Evolutionary conservation across 2,113 vertebrate species (phyloP).

Genomic region (Crypturellus undulatus): DNA sequence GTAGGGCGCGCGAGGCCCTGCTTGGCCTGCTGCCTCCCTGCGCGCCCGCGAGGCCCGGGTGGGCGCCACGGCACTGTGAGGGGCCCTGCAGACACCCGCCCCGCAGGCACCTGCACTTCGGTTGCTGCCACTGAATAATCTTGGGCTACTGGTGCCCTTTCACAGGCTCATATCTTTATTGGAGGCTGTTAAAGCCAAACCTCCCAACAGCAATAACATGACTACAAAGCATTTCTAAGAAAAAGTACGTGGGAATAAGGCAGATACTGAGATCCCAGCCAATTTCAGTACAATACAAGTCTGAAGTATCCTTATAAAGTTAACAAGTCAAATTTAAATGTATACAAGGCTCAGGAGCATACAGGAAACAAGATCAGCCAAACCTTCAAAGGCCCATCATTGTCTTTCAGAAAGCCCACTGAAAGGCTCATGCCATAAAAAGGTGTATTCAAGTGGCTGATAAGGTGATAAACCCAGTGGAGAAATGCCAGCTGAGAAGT

Average conservation of each 20-base stretch:
- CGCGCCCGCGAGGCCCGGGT: rapidly evolving
- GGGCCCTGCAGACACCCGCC: not conserved
- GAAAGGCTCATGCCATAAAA: slow-evolving; percentile 33
- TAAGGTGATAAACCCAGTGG: not conserved
- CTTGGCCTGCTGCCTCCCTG: not conserved
- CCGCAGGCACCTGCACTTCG: slow-evolving; percentile 43
- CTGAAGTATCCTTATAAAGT: slow-evolving; percentile 73
- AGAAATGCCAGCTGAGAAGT: not conserved
- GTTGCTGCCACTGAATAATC: slow-evolving; percentile 27
- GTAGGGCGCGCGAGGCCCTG: not conserved
- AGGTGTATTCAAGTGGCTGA: slow-evolving; percentile 44
- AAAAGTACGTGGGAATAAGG: slow-evolving; percentile 91
- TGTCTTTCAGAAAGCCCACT: slow-evolving; percentile 52
- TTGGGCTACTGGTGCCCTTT: slow-evolving; percentile 49
- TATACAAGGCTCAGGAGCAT: slow-evolving; percentile 54
- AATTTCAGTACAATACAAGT: slow-evolving; percentile 75
- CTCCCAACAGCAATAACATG: slow-evolving; percentile 83
- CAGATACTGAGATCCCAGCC: slow-evolving; percentile 86
- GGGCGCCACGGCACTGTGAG: not conserved
- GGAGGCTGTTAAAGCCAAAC: slow-evolving; percentile 86
- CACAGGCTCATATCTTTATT: slow-evolving; percentile 90
- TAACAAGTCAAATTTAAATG: slow-evolving; percentile 76
- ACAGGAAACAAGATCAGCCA: slow-evolving; percentile 37
- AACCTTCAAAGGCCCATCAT: slow-evolving; percentile 44
- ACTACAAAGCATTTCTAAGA: slow-evolving; percentile 87